Evolutionary conservation across 2,113 vertebrate species (phyloP).

Genomic region (Sturnira hondurensis): DNA sequence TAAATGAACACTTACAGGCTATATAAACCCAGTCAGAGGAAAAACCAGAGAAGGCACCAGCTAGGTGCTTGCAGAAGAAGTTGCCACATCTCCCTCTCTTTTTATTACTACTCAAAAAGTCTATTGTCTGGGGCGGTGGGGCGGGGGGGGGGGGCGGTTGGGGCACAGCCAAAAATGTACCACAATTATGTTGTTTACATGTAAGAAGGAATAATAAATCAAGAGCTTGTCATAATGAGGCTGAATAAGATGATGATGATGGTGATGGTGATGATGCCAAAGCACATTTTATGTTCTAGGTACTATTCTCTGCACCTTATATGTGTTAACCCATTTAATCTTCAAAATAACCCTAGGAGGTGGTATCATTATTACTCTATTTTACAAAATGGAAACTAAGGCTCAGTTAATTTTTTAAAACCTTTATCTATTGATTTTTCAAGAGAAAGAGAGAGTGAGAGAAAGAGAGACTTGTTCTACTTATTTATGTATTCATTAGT

Average conservation of each 20-base stretch:
- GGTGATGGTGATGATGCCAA: neutral
- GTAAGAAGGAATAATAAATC: neutral
- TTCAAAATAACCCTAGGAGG: neutral
- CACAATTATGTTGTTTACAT: neutral
- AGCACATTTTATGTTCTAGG: neutral
- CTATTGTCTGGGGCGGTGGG: neutral
- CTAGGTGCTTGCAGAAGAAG: neutral
- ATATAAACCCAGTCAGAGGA: conserved; percentile 20
- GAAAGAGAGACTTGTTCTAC: no score
- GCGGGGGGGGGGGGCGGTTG: no score
- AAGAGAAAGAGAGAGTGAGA: no score
- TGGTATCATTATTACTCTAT: neutral
- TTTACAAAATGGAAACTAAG: neutral
- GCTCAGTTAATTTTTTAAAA: neutral
- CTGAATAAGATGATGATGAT: no score
- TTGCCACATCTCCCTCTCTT: conserved; percentile 60
- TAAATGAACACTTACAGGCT: neutral
- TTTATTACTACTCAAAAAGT: conserved; percentile 33
- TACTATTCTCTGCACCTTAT: neutral
- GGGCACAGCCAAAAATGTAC: neutral
- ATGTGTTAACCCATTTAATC: neutral
- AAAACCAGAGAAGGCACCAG: conserved; percentile 58
- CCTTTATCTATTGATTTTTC: no score
- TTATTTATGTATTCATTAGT: no score
- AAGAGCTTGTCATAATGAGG: neutral